Percentiles rank a stretch among this genome's conserved stretches.
Conservation (phyloP, 2,797 vertebrate species). For the Alca torda region DNA sequence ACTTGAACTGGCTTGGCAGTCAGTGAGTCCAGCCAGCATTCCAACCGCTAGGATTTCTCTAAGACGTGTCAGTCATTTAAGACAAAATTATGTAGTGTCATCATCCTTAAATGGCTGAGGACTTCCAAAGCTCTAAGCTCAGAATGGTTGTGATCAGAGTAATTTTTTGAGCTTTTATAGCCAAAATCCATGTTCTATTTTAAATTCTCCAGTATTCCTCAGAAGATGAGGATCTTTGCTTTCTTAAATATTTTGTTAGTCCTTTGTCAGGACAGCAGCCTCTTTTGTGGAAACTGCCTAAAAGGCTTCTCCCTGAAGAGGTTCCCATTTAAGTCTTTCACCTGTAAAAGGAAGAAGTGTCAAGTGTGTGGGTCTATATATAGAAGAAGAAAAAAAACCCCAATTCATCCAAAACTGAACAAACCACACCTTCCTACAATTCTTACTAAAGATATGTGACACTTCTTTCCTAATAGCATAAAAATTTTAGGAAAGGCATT, state of each 20-base stretch:
- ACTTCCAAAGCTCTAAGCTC: not conserved
- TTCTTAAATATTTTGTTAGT: not conserved
- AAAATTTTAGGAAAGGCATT: not conserved
- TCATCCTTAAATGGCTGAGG: not conserved
- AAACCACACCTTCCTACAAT: not conserved
- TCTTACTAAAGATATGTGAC: not conserved
- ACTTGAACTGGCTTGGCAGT: not conserved
- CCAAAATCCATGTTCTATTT: not conserved
- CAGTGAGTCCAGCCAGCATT: not conserved
- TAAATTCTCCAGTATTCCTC: not conserved
- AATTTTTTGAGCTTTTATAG: not conserved
- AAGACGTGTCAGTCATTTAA: not conserved
- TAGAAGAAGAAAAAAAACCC: not conserved
- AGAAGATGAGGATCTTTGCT: not conserved
- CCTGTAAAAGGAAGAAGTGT: not conserved
- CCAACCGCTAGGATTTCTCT: not conserved
- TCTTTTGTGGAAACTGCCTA: not conserved
- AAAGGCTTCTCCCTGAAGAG: not conserved
- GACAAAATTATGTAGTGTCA: not conserved
- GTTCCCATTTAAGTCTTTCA: not conserved
- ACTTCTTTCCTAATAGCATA: not conserved
- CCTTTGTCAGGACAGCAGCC: not conserved
- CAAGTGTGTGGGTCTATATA: not conserved
- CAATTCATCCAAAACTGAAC: not conserved
- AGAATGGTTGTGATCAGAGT: not conserved